A percentile compares a stretch with the other conserved stretches of the same genome.
Evolutionary conservation across 2,113 vertebrate genomes (phyloP).

Genomic region (Oxyura jamaicensis): DNA sequence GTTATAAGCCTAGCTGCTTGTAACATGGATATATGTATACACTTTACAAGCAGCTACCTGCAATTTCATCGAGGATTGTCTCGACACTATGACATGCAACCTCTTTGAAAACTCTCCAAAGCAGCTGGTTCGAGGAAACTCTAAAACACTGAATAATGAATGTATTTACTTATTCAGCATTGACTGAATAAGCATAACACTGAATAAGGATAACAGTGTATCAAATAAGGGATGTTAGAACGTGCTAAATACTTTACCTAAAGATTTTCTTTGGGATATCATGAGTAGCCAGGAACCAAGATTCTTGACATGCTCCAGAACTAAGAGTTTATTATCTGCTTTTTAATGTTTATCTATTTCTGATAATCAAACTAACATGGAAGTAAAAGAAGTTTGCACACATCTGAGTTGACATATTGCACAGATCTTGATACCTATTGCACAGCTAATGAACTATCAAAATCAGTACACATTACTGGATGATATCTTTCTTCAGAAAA

Average conservation of each 20-base stretch:
- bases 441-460: not conserved
- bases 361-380: not conserved
- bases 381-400: not conserved
- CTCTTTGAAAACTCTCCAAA: not conserved
- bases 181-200: not conserved
- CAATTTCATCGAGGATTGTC: not conserved
- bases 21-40: fast-evolving
- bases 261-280: not conserved
- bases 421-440: not conserved
- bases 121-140: not conserved
- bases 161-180: not conserved
- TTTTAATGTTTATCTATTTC: not conserved
- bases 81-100: not conserved
- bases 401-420: not conserved
- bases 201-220: not conserved
- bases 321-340: not conserved
- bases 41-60: not conserved
- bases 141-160: not conserved
- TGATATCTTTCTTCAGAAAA: not conserved
- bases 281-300: not conserved
- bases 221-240: not conserved
- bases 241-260: not conserved
- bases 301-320: not conserved
- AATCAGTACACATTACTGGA: not conserved
- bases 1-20: not conserved